A percentile compares a stretch with the other conserved stretches of the same genome.
Evolutionary conservation across 2,113 vertebrate genomes (phyloP).

Genomic region (Bujurquina vittata): DNA sequence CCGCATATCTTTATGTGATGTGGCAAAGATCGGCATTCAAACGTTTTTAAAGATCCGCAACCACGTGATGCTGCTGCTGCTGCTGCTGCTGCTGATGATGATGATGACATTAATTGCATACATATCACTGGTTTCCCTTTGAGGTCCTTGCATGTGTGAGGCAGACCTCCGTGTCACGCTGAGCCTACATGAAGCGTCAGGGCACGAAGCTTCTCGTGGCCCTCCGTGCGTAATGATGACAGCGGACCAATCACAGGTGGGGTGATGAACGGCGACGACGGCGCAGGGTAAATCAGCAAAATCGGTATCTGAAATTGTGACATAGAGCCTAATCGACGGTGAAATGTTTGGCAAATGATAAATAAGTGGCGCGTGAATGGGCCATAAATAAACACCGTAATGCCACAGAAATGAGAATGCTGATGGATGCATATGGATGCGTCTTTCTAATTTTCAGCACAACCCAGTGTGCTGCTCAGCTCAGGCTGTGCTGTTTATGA

Average conservation of each 20-base stretch:
- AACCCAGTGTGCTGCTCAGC: conserved; percentile 1
- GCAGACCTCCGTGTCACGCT: conserved; percentile 43
- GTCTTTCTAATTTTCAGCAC: conserved; percentile 1
- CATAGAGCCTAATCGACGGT: neutral
- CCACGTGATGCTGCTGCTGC: neutral
- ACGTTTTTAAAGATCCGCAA: neutral
- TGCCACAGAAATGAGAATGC: neutral
- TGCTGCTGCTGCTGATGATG: no score
- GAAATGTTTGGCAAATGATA: neutral
- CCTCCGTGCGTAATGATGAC: conserved; percentile 63
- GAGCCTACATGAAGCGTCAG: conserved; percentile 56
- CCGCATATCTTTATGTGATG: neutral
- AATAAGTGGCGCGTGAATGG: neutral
- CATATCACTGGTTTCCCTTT: neutral
- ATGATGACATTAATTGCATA: neutral
- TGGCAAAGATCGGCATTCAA: neutral
- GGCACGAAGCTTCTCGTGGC: conserved; percentile 43
- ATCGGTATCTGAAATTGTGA: conserved; percentile 18
- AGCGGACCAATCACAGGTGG: conserved; percentile 71
- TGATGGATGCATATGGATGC: neutral
- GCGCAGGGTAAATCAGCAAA: conserved; percentile 56
- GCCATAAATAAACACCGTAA: neutral
- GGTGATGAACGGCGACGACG: conserved; percentile 56
- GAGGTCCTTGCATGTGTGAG: neutral
- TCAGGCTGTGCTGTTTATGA: neutral